Evolutionary conservation across 2,888 invertebrate genomes (phyloP), one percentile per base, ranked within the genome.

Genomic region (Limenitis camilla): DNA sequence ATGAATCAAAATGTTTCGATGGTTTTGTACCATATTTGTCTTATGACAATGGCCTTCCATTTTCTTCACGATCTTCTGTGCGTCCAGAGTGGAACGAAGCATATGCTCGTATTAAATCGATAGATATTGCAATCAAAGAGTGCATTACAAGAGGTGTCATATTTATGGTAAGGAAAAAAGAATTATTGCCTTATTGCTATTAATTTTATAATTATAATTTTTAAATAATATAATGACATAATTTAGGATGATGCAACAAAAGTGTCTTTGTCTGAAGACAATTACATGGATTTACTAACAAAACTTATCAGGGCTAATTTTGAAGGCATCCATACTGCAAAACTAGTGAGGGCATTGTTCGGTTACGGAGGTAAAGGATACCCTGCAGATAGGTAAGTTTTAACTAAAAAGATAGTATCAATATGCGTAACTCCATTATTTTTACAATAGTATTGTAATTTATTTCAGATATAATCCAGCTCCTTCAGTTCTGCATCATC

Each of bases 11-110:
- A 52, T 74, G 72, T 45, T 65, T 67, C 8, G 63, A 66, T 50
- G 67, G 74, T 52, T 85, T 74, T 46, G 68, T 75, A 49, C 78
- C 86, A 3, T 74, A 78, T 61, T 65, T 87, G 32, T 61, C 74
- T 35, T 79, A 87, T 62, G 76, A 76, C 8, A 86, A 84, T 61
- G 86, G 86, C 6, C 64, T 84, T n/a, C 68, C 74, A 3, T 86
- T 87, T 56, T 78, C 86, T 28, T 68, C 68, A 19, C 74, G 82
- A 64, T 71, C 75, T 7, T 67, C 69, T 39, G 50, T 65, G 8
- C 53, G 64, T 49, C 69, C 65, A 6, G 65, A 72, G 46, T 72
- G 71, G 72, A 74, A 61, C 50, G 71, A 72, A 5, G 72, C 74
- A 31, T 70, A 63, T 61, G 70, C 74, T n/a, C 70, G 71, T 52